Conservation (phyloP, 2,888 invertebrate genomes). For the Emmelina monodactyla region DNA sequence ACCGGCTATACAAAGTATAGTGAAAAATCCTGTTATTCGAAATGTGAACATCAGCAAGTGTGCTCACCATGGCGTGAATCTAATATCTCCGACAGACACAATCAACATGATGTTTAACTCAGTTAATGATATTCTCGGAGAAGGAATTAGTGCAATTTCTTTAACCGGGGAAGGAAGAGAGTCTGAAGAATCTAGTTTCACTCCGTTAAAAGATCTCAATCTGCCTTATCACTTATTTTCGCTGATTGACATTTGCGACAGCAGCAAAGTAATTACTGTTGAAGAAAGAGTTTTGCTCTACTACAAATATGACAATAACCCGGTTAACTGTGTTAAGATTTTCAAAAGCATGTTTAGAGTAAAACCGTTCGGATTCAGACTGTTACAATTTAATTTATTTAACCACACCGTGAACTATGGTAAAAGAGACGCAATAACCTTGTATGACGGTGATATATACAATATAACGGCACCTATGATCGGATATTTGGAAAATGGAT, state of each 20-base stretch:
- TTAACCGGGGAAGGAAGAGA: constrained; percentile 92
- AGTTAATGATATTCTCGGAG: constrained; percentile 83
- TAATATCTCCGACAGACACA: constrained; percentile 87
- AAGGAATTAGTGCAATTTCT: constrained; percentile 88
- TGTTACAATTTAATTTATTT: constrained; percentile 91
- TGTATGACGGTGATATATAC: constrained; percentile 94
- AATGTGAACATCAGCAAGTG: constrained; percentile 84
- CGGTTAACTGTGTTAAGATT: constrained; percentile 97
- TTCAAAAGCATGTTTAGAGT: constrained; percentile 86
- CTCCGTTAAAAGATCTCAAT: constrained; percentile 80
- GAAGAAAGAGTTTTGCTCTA: constrained; percentile 92
- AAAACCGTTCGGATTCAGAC: constrained; percentile 88
- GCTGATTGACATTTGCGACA: constrained; percentile 95
- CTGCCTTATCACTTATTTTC: constrained; percentile 93
- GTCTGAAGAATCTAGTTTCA: constrained; percentile 87
- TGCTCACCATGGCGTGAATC: constrained; percentile 91
- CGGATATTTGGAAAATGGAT: constrained; percentile 76
- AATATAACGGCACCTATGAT: constrained; percentile 79
- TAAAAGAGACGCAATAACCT: constrained; percentile 81
- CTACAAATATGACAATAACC: constrained; percentile 96
- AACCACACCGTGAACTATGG: constrained; percentile 85
- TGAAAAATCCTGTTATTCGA: constrained; percentile 82
- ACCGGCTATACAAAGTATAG: constrained; percentile 89
- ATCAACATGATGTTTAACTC: constrained; percentile 79
- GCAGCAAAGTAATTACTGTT: constrained; percentile 88